These are phyloP conservation scores for Syngnathus typhle DNA, from an alignment of 2,113 vertebrate species.

Conservation along the genomic window DNA sequence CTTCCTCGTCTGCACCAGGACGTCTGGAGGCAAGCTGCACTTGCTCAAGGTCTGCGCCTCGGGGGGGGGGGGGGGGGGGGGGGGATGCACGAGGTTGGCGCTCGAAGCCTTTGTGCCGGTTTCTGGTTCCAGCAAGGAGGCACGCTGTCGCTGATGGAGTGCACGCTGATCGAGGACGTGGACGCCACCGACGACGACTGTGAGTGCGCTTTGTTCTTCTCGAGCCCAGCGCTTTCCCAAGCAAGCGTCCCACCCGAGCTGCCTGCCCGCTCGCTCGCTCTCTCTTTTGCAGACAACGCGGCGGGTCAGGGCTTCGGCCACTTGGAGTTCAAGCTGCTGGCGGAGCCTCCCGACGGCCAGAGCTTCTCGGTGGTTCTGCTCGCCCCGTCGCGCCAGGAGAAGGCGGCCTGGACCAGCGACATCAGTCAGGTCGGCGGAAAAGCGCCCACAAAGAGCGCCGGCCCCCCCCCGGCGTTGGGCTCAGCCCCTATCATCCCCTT, in stretches of 20 bases:
- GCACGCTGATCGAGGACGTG: conserved; percentile 86
- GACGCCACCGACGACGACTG: conserved; percentile 86
- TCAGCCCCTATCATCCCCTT: background rate
- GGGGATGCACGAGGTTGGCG: too few relatives aligned
- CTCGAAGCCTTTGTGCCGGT: background rate
- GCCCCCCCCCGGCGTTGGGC: too few relatives aligned
- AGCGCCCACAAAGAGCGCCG: too few relatives aligned
- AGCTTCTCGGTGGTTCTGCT: conserved; percentile 86
- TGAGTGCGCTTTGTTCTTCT: conserved; percentile 66
- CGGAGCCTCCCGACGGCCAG: conserved; percentile 79
- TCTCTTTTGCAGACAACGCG: conserved; percentile 71
- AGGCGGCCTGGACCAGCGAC: conserved; percentile 95
- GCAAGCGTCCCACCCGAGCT: background rate
- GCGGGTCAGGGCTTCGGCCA: conserved; percentile 87
- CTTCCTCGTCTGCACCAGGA: conserved; percentile 91
- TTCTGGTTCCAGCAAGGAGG: conserved; percentile 82
- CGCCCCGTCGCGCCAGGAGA: conserved; percentile 90
- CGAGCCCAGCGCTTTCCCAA: background rate
- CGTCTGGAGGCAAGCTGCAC: conserved; percentile 92
- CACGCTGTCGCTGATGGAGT: conserved; percentile 86
- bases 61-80: too few relatives aligned
- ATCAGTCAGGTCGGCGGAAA: conserved; percentile 83
- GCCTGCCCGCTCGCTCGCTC: too few relatives aligned
- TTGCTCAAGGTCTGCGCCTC: conserved; percentile 82
- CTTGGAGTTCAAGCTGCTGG: conserved; percentile 89